Percentiles rank a stretch among this genome's conserved stretches.
Evolutionary conservation across 2,888 invertebrate genomes (phyloP).

Genomic region (Cheilosia soror): DNA sequence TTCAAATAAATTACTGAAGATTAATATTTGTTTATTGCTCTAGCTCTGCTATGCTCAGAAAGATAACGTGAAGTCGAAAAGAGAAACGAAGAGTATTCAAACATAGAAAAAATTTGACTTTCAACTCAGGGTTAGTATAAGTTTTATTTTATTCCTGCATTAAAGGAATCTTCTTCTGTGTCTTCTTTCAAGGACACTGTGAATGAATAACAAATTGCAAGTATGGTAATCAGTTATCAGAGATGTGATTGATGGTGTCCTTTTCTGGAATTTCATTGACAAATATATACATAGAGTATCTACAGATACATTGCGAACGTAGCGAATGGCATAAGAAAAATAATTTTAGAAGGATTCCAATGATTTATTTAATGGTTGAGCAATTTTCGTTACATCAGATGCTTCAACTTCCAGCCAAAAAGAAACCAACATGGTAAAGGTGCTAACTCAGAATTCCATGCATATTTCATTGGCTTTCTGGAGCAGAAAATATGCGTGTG

Average conservation of each 20-base stretch:
- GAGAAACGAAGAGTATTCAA: conserved; percentile 10
- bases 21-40: conserved; percentile 74
- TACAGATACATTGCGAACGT: conserved; percentile 8
- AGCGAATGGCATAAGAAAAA: background rate
- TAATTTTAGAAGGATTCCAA: conserved; percentile 26
- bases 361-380: conserved; percentile 37
- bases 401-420: conserved; percentile 16
- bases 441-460: conserved; percentile 27
- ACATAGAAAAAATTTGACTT: conserved; percentile 48
- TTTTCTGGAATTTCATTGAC: conserved; percentile 30
- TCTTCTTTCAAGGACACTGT: conserved; percentile 54
- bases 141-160: background rate
- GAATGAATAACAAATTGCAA: conserved; percentile 35
- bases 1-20: conserved; percentile 73
- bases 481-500: conserved; percentile 10
- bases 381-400: conserved; percentile 30
- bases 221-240: conserved; percentile 56
- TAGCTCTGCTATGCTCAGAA: conserved; percentile 17
- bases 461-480: conserved; percentile 22
- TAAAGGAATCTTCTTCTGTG: too few relatives aligned
- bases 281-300: conserved; percentile 16
- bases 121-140: conserved; percentile 30
- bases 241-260: conserved; percentile 55
- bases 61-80: conserved; percentile 1
- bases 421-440: conserved; percentile 11